Base-by-base conservation (phyloP, 2,888 invertebrate species). In the Ennomos erosarius region DNA sequence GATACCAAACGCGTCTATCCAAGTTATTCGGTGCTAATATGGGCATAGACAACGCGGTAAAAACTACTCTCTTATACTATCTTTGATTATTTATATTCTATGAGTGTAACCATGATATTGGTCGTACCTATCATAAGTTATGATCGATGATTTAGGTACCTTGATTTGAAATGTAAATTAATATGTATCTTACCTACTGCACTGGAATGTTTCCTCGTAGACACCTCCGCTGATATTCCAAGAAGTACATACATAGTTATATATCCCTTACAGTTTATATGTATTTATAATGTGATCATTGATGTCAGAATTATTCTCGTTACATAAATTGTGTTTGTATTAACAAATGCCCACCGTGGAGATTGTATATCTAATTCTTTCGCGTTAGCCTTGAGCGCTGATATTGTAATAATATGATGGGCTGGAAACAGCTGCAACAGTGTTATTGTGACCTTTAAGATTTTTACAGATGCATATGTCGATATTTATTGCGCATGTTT, bases 1-100 rank as follows among this genome's bases (percentile, higher is more conserved):
- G 70, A 78, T 76, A 67, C 79, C 77, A 67, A 73, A 78, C 73
- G 74, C 74, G 82, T 81, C 78, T 76, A 65, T 72, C 74, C 74
- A 71, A 70, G 65, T 78, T 78, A 72, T 72, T 73, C 64, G 53
- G 50, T 54, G 63, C 84, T 62, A 73, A 84, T 82, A 86, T 84
- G 86, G 85, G 72, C 81, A 75, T 76, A 73, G 71, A 69, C 64
- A 47, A 74, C 59, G 70, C 76, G 63, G 73, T 72, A 75, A 72
- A 73, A 62, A 59, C 39, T 68, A 71, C 74, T 59, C 64, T 64
- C 65, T 73, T 67, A 51, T 45, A 43, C 6, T 6, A 26, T 26
- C 26, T 4, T 26, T 26, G 26, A 26, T 26, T 26, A 26, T 26
- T 26, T 26, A 26, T 6, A 26, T 26, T 0, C 3, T 26, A 26